Conservation (phyloP, 2,888 invertebrate species). For the Acrocera orbiculus region DNA sequence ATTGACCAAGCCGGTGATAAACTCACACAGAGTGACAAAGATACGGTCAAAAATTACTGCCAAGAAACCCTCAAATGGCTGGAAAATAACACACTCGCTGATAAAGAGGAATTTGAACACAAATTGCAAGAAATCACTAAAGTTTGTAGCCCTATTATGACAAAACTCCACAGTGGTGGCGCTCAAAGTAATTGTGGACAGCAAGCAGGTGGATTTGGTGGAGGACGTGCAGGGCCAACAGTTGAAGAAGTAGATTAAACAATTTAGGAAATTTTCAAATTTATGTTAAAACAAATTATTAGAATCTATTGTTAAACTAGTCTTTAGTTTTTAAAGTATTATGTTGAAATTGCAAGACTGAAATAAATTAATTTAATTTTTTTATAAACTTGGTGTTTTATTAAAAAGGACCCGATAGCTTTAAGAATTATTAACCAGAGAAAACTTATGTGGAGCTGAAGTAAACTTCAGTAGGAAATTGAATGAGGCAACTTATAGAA, state of each 20-base stretch:
- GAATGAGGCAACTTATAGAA: too few relatives aligned
- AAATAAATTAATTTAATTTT: too few relatives aligned
- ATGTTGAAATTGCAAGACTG: too few relatives aligned
- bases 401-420: too few relatives aligned
- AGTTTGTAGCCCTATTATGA: conserved; percentile 23
- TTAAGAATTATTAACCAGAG: too few relatives aligned
- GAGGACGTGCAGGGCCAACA: conserved; percentile 31
- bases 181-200: conserved; percentile 23
- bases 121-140: conserved; percentile 24
- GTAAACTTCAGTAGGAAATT: too few relatives aligned
- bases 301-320: too few relatives aligned
- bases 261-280: too few relatives aligned
- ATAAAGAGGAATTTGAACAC: conserved; percentile 54
- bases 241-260: conserved; percentile 15
- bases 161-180: conserved; percentile 13
- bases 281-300: too few relatives aligned
- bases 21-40: conserved; percentile 47
- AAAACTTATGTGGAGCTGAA: too few relatives aligned
- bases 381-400: too few relatives aligned
- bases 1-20: conserved; percentile 44
- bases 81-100: conserved; percentile 58
- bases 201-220: conserved; percentile 44
- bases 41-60: conserved; percentile 44
- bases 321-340: too few relatives aligned
- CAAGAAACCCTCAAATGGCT: conserved; percentile 51